Evolutionary conservation across 1,140 invertebrate genomes (phyloP), one percentile per base, ranked within the genome.

Genomic region (Magallana gigas): DNA sequence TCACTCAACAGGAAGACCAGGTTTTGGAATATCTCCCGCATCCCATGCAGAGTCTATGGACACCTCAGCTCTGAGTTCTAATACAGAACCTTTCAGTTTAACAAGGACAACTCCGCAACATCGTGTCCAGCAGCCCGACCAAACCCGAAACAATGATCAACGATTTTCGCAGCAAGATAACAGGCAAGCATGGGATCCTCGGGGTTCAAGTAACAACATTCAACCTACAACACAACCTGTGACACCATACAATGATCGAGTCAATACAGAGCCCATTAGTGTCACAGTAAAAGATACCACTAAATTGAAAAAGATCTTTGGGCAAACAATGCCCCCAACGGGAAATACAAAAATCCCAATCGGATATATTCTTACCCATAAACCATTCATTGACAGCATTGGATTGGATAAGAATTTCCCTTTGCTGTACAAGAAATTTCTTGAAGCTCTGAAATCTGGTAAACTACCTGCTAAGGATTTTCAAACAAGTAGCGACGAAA

Each of bases 331-430:
- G 68, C 68, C 68, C 18, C 29, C 68, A 36, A 76, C 18, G 12
- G 68, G 68, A 76, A 76, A 11, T 36, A 76, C 68, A 8, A 76
- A 76, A 76, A 76, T 76, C 8, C 68, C 68, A 29, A 76, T 76
- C 23, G 68, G 68, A 29, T 76, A 29, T 76, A 76, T 76, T 36
- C 68, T 76, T 76, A 76, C 68, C 8, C 68, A 76, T 29, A 76
- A 76, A 36, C 68, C 68, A 1, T 76, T 76, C 5, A 76, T 29
- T 29, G 68, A 76, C 14, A 76, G 68, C 9, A 76, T 76, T 76
- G 68, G 36, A 76, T 29, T 76, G 68, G 23, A 76, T 8, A 76
- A 76, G 14, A 23, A 29, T 4, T 76, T 76, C 23, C 68, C 68
- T 29, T 29, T 76, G 68, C 29, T 76, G 18, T 76, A 76, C 14